Percentiles rank a stretch among this genome's conserved stretches.
Conservation (phyloP, 1,140 invertebrate genomes). For the Calycopis cecrops region DNA sequence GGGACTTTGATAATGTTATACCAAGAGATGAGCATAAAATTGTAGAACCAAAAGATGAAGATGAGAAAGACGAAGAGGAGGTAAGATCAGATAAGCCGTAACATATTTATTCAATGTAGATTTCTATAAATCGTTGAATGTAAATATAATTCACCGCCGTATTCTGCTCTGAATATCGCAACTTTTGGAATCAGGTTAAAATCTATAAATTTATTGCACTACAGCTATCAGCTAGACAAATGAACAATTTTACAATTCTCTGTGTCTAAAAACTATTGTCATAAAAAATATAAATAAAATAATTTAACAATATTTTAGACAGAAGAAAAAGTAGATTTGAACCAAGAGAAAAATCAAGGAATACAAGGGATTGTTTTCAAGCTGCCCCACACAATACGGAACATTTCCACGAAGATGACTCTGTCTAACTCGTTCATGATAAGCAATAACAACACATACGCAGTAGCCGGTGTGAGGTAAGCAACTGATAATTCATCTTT, state of each 20-base stretch:
- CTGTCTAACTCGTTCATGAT: slow-evolving; percentile 93
- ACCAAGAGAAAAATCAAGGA: slow-evolving; percentile 52
- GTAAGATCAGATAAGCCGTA: slow-evolving; percentile 12
- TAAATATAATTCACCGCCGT: too few relatives aligned
- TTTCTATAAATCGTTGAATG: too few relatives aligned
- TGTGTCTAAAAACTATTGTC: too few relatives aligned
- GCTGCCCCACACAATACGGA: slow-evolving; percentile 92
- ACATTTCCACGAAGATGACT: slow-evolving; percentile 93
- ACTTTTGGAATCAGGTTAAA: too few relatives aligned
- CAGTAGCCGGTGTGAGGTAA: slow-evolving; percentile 93
- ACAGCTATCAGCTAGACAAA: too few relatives aligned
- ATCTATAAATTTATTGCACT: too few relatives aligned
- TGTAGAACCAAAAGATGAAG: slow-evolving; percentile 34
- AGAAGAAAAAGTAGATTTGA: slow-evolving; percentile 51
- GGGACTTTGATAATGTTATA: slow-evolving; percentile 65
- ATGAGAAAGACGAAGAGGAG: slow-evolving; percentile 40
- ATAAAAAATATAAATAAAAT: too few relatives aligned
- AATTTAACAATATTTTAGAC: slow-evolving; percentile 22
- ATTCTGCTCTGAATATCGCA: too few relatives aligned
- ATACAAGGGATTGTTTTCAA: slow-evolving; percentile 80
- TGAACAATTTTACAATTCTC: too few relatives aligned
- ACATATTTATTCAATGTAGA: not conserved
- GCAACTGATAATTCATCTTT: slow-evolving; percentile 1
- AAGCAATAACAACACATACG: slow-evolving; percentile 92
- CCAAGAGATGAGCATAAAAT: slow-evolving; percentile 47